Conservation (phyloP, 1,140 invertebrate genomes). For the Aphaenogaster rudis region DNA sequence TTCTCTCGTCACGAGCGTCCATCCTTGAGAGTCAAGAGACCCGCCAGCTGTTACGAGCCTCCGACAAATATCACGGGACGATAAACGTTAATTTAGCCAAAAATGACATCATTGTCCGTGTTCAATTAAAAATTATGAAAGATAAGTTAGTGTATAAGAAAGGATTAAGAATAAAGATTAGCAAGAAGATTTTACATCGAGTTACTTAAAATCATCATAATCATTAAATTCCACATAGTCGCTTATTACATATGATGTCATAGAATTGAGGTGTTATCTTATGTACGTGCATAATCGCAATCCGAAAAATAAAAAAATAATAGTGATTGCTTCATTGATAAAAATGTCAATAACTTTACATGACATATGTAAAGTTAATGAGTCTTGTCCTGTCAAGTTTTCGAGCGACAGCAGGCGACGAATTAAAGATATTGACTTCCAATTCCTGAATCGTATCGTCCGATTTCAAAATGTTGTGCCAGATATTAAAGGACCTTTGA, state of each 20-base stretch:
- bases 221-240: neutral
- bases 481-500: slow-evolving; percentile 52
- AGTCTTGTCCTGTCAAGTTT: neutral
- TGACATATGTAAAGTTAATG: neutral
- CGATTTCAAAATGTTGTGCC: slow-evolving; percentile 27
- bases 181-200: neutral
- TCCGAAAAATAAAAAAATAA: slow-evolving; percentile 9
- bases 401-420: neutral
- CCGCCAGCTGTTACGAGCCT: slow-evolving; percentile 72
- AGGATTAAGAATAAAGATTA: neutral
- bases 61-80: slow-evolving; percentile 59
- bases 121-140: slow-evolving; percentile 32
- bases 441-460: neutral
- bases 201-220: neutral
- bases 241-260: neutral
- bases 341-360: neutral
- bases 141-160: neutral
- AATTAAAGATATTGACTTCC: neutral
- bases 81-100: slow-evolving; percentile 54
- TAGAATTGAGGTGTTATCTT: neutral
- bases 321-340: neutral
- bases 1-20: slow-evolving; percentile 73
- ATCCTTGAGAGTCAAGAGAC: slow-evolving; percentile 70
- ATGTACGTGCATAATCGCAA: neutral
- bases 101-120: slow-evolving; percentile 43